Evolutionary conservation across 1,140 invertebrate species (phyloP), one percentile per base, ranked within the genome.

Genomic region (Sinonovacula constricta): DNA sequence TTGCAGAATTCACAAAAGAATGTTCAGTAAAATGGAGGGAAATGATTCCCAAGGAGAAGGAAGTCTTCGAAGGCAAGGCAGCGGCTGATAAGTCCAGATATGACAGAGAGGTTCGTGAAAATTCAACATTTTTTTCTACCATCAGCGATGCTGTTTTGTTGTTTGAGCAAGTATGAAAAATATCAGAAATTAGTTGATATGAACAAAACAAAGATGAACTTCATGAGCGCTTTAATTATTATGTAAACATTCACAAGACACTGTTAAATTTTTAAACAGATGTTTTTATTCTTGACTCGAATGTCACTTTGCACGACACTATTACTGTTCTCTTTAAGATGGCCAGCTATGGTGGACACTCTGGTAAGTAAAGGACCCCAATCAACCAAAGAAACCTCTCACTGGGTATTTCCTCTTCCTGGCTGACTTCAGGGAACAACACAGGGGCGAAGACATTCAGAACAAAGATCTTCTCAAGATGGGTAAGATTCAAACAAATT

Each of bases 361-460:
- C 92, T 69, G 94, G 96, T 67, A 96, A 95, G 94, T 95, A 63
- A 96, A 95, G 85, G 97, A 99, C 88, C 93, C 93, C 4, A 96
- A 96, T 87, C 96, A 94, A 86, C 98, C 98, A 0, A 99, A 99
- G 88, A 93, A 97, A 31, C 94, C 97, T 1, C 92, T 94, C 26
- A 95, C 96, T 3, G 97, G 97, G 0, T 99, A 97, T 88, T 98
- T 99, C 94, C 80, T 98, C 53, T 99, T 97, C 95, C 91, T 99
- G 18, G 97, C 96, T 86, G 96, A 95, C 79, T 95, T 94, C 72
- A 93, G 98, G 24, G 96, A 97, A 77, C 92, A 94, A 83, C 97
- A 99, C 69, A 96, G 98, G 83, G 84, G 83, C 15, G 86, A 84
- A 45, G 83, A 85, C 51, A 82, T 87, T 26, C 84, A 82, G 34